Percentiles rank a stretch among this genome's conserved stretches.
Conservation (phyloP, 2,797 vertebrate genomes). For the Rhinophrynus dorsalis region DNA sequence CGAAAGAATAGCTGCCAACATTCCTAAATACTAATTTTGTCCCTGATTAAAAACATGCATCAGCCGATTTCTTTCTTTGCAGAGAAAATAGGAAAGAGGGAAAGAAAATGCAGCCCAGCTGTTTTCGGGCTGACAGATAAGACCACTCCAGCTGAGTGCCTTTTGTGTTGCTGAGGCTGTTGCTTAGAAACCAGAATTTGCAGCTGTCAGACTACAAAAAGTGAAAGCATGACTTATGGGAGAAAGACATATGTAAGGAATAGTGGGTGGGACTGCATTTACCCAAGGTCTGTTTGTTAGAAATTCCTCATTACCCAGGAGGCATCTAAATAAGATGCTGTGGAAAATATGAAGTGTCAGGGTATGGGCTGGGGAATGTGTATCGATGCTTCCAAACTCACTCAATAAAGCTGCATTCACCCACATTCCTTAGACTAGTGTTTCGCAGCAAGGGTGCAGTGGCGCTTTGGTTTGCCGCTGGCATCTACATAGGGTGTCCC, state of each 20-base stretch:
- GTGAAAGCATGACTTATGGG: conserved; percentile 60
- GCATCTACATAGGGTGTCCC: too few relatives aligned
- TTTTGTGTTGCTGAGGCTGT: conserved; percentile 88
- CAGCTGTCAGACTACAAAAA: conserved; percentile 76
- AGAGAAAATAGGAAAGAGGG: conserved; percentile 68
- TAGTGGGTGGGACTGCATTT: conserved; percentile 69
- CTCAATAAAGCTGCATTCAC: too few relatives aligned
- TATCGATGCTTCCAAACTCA: too few relatives aligned
- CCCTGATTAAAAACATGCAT: conserved; percentile 5
- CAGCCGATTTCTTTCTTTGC: conserved; percentile 51
- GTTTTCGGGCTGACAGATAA: conserved; percentile 78
- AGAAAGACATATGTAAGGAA: conserved; percentile 65
- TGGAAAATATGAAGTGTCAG: too few relatives aligned
- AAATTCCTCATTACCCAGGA: background rate
- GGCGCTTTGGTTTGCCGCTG: too few relatives aligned
- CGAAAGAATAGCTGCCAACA: background rate
- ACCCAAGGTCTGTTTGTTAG: too few relatives aligned
- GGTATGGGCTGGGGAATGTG: too few relatives aligned
- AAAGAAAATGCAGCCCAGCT: conserved; percentile 71
- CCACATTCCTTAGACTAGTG: too few relatives aligned
- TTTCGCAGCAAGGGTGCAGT: too few relatives aligned
- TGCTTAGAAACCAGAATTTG: conserved; percentile 89
- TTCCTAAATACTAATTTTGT: conserved; percentile 15
- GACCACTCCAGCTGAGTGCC: conserved; percentile 86
- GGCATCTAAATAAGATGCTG: conserved; percentile 6